Base-by-base conservation (phyloP, 2,797 vertebrate genomes). In the Falco rusticolus region DNA sequence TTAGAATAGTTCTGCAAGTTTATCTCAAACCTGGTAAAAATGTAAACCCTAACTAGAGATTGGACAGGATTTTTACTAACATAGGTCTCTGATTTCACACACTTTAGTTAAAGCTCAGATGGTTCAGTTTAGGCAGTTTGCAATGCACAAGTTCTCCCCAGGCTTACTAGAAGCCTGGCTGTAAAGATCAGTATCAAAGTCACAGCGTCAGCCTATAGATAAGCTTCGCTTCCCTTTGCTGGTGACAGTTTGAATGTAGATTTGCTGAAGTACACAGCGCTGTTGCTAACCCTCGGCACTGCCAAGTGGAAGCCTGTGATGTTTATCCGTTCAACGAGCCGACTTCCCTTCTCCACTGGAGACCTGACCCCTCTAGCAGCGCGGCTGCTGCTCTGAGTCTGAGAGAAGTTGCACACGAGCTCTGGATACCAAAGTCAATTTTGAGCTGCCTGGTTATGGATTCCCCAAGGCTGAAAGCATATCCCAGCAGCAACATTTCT, bases 21-120 rank as follows among this genome's bases (percentile, higher is more conserved):
- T 80, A 61, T 89, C 84, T 96, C 71, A 89, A 89, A 78, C 56
- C 68, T 57, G 26, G 60, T 64, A 54, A 89, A 93, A 95, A 95
- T 54, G 34, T 64, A 92, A 96, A 87, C 50, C 3, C 80, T 13
- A 57, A 51, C 33, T 2, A 71, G 50, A 54, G 9, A 21, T 31
- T 28, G 50, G 68, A 68, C 4, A 5, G 47, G 63, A 47, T 47
- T 86, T 93, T 95, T 91, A 43, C 33, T 68, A 80, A 68, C 20
- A 13, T 41, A 21, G n/a, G 13, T 75, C 53, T 90, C 84, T 57
- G 50, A 70, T 64, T 84, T 77, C 64, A 57, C 66, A 57, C 7
- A 19, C 19, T 86, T 82, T 5, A 66, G 14, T 26, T 84, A 11
- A 71, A 87, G 60, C 16, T 83, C 80, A 48, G 60, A 53, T 2